phyloP scores from a whole-genome alignment of 1,140 invertebrate species.

The Triops longicaudatus region DNA sequence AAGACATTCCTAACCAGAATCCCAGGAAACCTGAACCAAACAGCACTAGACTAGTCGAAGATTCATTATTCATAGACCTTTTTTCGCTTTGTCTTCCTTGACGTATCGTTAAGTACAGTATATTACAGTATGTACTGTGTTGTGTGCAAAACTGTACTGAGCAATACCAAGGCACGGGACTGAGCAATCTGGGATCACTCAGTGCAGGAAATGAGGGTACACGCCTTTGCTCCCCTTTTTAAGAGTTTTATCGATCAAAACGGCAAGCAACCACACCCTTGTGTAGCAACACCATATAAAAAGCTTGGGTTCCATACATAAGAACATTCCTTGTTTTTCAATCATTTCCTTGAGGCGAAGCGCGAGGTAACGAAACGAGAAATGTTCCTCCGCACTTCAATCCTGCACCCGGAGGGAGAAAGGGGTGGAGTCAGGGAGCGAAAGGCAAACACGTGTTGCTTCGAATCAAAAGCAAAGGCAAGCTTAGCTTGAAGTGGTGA shows the following conservation, averaged over 20 bases:
- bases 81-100: background rate
- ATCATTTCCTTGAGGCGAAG: background rate
- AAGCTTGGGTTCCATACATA: background rate
- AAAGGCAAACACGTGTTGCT: background rate
- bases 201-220: conserved; percentile 6
- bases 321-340: background rate
- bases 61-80: background rate
- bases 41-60: background rate
- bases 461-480: background rate
- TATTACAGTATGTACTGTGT: no score
- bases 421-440: no score
- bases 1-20: no score
- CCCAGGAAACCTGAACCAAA: background rate
- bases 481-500: background rate
- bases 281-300: background rate
- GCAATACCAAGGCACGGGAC: no score
- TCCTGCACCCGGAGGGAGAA: no score
- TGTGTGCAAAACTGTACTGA: no score
- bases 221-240: background rate
- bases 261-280: background rate
- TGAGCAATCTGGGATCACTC: background rate
- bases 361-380: no score
- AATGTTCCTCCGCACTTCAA: no score
- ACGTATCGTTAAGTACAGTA: background rate
- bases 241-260: conserved; percentile 10